Percentiles rank a stretch among this genome's conserved stretches.
These are phyloP conservation scores for Leptopilina myrica DNA, from an alignment of 2,888 invertebrate genomes.

Conservation along the genomic window DNA sequence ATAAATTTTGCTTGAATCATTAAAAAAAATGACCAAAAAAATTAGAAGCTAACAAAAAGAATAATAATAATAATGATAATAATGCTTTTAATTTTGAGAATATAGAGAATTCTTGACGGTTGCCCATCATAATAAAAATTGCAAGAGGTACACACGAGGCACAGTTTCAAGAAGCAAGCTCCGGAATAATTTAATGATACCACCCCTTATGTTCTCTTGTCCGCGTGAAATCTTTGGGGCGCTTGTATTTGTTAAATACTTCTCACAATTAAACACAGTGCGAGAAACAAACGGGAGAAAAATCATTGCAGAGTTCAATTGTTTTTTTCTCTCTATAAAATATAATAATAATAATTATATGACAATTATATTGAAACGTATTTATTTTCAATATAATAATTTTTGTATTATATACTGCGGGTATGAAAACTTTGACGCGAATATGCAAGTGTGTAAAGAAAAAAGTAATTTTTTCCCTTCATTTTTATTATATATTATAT, in stretches of 20 bases:
- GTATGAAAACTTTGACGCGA: background rate
- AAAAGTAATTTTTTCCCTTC: background rate
- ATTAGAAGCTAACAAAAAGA: no score
- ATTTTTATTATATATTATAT: background rate
- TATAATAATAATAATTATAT: no score
- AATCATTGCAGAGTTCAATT: no score
- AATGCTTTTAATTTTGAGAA: background rate
- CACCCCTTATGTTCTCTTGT: conserved; percentile 56
- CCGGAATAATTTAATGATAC: conserved; percentile 76
- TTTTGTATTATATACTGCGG: background rate
- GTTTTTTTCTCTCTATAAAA: no score
- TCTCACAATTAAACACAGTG: conserved; percentile 12
- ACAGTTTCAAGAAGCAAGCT: conserved; percentile 58
- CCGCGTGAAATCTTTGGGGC: conserved; percentile 31
- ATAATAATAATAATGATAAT: no score
- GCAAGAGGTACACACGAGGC: background rate
- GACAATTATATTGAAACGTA: no score
- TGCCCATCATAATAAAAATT: background rate
- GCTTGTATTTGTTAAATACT: conserved; percentile 16
- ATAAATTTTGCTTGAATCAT: no score
- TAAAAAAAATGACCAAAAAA: no score
- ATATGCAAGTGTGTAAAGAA: background rate
- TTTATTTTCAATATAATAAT: no score
- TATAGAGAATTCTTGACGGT: conserved; percentile 23
- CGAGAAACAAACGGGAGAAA: background rate